Evolutionary conservation across 2,113 vertebrate species (phyloP), one percentile per base, ranked within the genome.

Genomic region (Pavo muticus): DNA sequence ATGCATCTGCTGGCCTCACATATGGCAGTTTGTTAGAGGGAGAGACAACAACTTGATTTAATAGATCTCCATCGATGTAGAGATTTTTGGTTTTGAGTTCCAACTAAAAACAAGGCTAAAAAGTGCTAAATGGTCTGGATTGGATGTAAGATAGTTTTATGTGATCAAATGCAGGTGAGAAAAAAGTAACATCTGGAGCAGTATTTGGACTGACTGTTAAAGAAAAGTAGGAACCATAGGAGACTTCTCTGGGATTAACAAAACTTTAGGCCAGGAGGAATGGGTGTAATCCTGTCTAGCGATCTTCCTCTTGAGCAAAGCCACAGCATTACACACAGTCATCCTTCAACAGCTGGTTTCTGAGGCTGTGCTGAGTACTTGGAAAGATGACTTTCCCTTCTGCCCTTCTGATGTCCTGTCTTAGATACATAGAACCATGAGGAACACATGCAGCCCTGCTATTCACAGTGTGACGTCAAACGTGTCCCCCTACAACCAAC

Each of bases 171-270:
- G 24, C 24, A 79, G 35, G 14, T 30, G 14, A 59, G 78, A 48
- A 45, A 89, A 91, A 76, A 37, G 20, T 29, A 30, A 44, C 10
- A 63, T 24, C 37, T 76, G 63, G 48, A 89, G 11, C 29, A 69
- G 8, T 57, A 65, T 48, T 48, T 75, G n/a, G 32, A 78, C 32
- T 45, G 24, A 50, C 10, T n/a, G 23, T 13, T 54, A 78, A 80
- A 79, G 72, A 64, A 74, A n/a, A 14, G 14, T 29, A 79, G 42
- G 30, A 64, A 78, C 45, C 52, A 45, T 3, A 56, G 44, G 44
- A 86, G 39, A 75, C 1, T 17, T 74, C 6, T 5, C 32, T 35
- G 3, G 7, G 47, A 37, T 42, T 70, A 74, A 30, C 0, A 0
- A 67, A 85, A 77, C 70, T 25, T 10, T 63, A 80, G n/a, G 52